These are phyloP conservation scores for Alces alces DNA, from an alignment of 2,113 vertebrate genomes.

Conservation along the genomic window DNA sequence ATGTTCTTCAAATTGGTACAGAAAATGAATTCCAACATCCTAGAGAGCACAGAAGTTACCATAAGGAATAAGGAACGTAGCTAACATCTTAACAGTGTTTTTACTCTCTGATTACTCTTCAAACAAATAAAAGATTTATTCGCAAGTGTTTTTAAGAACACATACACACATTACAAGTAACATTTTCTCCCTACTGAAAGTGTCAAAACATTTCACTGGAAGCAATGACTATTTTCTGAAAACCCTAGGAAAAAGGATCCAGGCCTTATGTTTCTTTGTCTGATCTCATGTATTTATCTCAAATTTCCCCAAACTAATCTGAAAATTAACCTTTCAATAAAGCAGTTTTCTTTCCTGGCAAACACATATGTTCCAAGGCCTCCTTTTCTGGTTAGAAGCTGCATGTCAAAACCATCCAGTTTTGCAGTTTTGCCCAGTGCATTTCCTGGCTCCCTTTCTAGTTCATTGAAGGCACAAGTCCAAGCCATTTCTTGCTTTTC, in stretches of 20 bases:
- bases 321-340: constrained; percentile 60
- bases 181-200: constrained; percentile 49
- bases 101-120: not conserved
- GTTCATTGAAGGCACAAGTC: constrained; percentile 16
- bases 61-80: not conserved
- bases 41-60: not conserved
- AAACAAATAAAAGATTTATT: constrained; percentile 29
- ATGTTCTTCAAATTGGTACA: not conserved
- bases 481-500: constrained; percentile 43
- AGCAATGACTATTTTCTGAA: constrained; percentile 55
- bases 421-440: not conserved
- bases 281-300: constrained; percentile 60
- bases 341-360: constrained; percentile 4
- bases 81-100: not conserved
- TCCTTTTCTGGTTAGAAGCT: constrained; percentile 17
- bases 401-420: not conserved
- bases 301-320: constrained; percentile 58
- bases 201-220: constrained; percentile 52
- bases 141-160: constrained; percentile 50
- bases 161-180: constrained; percentile 32
- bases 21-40: not conserved
- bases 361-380: not conserved
- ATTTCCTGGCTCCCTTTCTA: not conserved
- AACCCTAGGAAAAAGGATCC: constrained; percentile 45
- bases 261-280: constrained; percentile 38